phyloP scores from a whole-genome alignment of 2,113 vertebrate species.

The Lagopus leucura region DNA sequence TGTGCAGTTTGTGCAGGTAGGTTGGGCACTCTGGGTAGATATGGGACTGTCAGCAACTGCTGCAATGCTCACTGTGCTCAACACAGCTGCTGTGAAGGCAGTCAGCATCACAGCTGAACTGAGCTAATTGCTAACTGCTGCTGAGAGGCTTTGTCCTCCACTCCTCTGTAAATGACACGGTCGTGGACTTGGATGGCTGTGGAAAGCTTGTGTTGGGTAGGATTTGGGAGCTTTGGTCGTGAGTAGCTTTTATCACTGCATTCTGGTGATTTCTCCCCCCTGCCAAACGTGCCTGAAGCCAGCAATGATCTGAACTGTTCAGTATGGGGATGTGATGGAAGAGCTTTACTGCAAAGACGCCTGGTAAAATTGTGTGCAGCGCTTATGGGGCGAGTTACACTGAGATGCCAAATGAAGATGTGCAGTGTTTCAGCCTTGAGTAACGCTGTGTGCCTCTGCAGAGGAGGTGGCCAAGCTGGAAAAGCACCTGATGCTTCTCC shows the following conservation, averaged over 20 bases:
- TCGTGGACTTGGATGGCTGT: neutral
- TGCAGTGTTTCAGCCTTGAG: neutral
- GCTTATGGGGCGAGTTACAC: neutral
- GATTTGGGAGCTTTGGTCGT: neutral
- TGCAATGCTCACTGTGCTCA: neutral
- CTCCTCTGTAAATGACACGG: neutral
- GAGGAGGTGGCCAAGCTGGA: conserved; percentile 99
- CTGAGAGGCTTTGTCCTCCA: neutral
- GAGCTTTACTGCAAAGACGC: neutral
- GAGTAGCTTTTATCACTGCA: neutral
- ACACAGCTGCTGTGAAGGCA: neutral
- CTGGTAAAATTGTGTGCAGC: rapidly evolving
- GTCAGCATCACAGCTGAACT: neutral
- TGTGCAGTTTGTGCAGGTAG: neutral
- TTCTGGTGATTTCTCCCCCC: neutral
- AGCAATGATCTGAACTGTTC: neutral
- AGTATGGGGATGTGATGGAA: neutral
- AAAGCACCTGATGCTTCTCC: conserved; percentile 96
- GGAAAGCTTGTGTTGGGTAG: neutral
- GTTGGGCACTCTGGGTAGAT: neutral
- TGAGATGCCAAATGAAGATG: neutral
- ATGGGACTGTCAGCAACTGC: neutral
- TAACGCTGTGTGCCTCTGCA: conserved; percentile 70
- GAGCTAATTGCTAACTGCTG: neutral
- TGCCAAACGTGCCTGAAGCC: neutral